A percentile compares a stretch with the other conserved stretches of the same genome.
phyloP scores from a whole-genome alignment of 2,888 invertebrate species.

The Danaus chrysippus region DNA sequence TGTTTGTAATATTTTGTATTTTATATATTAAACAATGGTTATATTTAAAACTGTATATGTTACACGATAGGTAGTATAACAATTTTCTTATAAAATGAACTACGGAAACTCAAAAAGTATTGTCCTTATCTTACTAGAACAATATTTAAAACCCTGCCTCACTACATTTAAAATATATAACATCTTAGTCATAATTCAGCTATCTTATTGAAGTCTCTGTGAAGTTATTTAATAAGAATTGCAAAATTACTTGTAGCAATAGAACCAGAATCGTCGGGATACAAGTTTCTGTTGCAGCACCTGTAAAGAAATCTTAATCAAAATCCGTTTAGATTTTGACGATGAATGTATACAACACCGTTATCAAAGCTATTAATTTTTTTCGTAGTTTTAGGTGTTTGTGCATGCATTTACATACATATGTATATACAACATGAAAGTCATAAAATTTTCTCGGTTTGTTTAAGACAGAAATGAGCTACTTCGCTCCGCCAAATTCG shows the following conservation, averaged over 20 bases:
- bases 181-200: slow-evolving; percentile 40
- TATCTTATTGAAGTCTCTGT: slow-evolving; percentile 66
- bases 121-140: slow-evolving; percentile 34
- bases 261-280: slow-evolving; percentile 62
- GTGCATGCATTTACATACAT: too few species aligned
- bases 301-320: slow-evolving; percentile 29
- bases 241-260: slow-evolving; percentile 56
- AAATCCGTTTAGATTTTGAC: too few species aligned
- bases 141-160: slow-evolving; percentile 35
- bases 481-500: background rate
- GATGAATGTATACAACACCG: too few species aligned
- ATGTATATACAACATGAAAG: too few species aligned
- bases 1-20: background rate
- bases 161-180: slow-evolving; percentile 28
- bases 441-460: too few species aligned
- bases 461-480: too few species aligned
- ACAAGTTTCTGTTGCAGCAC: slow-evolving; percentile 58
- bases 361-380: too few species aligned
- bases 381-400: too few species aligned
- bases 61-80: slow-evolving; percentile 16
- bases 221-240: slow-evolving; percentile 58
- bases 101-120: slow-evolving; percentile 26
- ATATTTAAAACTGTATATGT: background rate
- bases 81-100: slow-evolving; percentile 11
- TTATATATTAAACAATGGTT: background rate